Evolutionary conservation across 2,797 vertebrate species (phyloP), one percentile per base, ranked within the genome.

Genomic region (Trematomus bernacchii): DNA sequence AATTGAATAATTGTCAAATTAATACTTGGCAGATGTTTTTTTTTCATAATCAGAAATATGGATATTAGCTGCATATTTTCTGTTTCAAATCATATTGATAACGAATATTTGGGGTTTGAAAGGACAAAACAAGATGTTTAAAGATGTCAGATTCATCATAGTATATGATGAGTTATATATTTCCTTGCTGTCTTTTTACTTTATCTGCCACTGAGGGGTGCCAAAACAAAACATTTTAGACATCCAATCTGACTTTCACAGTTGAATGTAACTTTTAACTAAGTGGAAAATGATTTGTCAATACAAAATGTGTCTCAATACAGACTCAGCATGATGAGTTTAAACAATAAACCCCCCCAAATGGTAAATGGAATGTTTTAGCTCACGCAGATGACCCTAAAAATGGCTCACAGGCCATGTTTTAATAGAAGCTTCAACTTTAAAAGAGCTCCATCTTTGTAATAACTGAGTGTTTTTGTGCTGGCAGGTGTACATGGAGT

Each of bases 401-500:
- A 59, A 52, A 19, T 33, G 7, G 4, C 27, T 27, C 27, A 48
- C 15, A 19, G 12, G 23, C 9, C 21, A 6, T 10, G 27, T 54
- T 12, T 51, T 18, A 12, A 15, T 27, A 2, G 40, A 10, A 44
- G 5, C 6, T 62, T 69, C 33, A 37, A 48, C 3, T 46, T 44
- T 0, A 63, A 59, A n/a, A 10, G 7, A 65, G 61, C 6, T 47
- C 12, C 10, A 3, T 47, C 10, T 61, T n/a, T 13, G 50, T 23
- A 13, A 58, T 48, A 66, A 64, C 52, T 69, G 69, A n/a, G 6
- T 54, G 71, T 43, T 71, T 18, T 63, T 77, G 18, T 50, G 3
- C 52, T 66, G 27, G 3, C 74, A 99, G 97, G 97, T 99, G 16
- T 99, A 99, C 89, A 99, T 99, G 98, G 97, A 99, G 82, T 89